These are phyloP conservation scores for Tenebrio molitor DNA, from an alignment of 1,140 invertebrate genomes.

Conservation along the genomic window DNA sequence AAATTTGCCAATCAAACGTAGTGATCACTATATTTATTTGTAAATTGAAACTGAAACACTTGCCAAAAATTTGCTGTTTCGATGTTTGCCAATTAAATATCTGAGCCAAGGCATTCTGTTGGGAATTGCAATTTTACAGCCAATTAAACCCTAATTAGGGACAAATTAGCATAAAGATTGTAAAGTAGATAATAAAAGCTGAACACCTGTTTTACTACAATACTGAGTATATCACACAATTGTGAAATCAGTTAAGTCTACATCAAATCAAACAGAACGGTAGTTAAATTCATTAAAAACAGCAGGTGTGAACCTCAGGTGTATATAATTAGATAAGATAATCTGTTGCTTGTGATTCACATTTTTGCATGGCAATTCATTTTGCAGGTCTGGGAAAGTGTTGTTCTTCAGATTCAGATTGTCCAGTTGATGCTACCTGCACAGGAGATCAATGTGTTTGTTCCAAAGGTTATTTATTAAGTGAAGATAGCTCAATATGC, in stretches of 20 bases:
- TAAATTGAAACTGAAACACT: too few relatives aligned
- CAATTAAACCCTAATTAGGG: conserved; percentile 13
- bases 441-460: too few relatives aligned
- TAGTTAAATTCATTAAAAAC: conserved; percentile 4
- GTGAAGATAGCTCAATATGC: too few relatives aligned
- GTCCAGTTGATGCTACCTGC: not conserved
- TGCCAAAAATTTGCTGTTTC: too few relatives aligned
- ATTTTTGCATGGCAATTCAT: too few relatives aligned
- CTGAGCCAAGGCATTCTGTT: not conserved
- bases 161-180: conserved; percentile 16
- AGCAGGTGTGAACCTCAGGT: conserved; percentile 15
- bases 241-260: conserved; percentile 19
- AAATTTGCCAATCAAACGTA: too few relatives aligned
- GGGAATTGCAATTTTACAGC: conserved; percentile 2
- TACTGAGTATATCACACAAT: not conserved
- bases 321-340: conserved; percentile 18
- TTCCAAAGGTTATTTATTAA: too few relatives aligned
- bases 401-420: not conserved
- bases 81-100: conserved; percentile 14
- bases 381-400: too few relatives aligned
- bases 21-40: too few relatives aligned
- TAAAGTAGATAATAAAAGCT: conserved; percentile 11
- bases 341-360: not conserved
- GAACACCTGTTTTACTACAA: not conserved
- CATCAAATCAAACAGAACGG: not conserved